A percentile compares a stretch with the other conserved stretches of the same genome.
Conservation (phyloP, 1,140 invertebrate genomes). For the Phortica variegata region DNA sequence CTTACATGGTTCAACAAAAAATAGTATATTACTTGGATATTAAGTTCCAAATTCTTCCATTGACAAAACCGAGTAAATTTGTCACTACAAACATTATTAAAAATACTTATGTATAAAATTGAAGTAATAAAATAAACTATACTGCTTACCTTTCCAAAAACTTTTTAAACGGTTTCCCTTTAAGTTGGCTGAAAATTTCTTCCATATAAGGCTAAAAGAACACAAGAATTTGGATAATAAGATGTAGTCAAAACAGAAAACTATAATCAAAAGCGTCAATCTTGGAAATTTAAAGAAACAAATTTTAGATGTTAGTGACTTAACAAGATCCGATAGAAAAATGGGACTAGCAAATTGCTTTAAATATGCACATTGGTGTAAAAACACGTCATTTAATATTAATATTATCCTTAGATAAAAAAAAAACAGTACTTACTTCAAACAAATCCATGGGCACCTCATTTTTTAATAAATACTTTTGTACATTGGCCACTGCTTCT, state of each 20-base stretch:
- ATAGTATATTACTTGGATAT: conserved; percentile 83
- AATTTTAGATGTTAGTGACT: too few species aligned
- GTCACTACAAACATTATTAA: conserved; percentile 77
- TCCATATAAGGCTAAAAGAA: conserved; percentile 93
- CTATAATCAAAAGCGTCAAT: too few species aligned
- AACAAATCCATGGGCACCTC: conserved; percentile 96
- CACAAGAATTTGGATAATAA: too few species aligned
- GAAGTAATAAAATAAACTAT: neutral
- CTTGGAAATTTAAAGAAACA: too few species aligned
- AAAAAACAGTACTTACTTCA: conserved; percentile 78
- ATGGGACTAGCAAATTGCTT: too few species aligned
- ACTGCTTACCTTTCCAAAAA: conserved; percentile 93
- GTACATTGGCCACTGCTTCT: conserved; percentile 94
- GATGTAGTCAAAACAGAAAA: too few species aligned
- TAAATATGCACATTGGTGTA: too few species aligned
- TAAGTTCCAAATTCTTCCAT: conserved; percentile 99
- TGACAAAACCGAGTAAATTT: conserved; percentile 99
- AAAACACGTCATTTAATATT: too few species aligned
- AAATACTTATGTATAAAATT: conserved; percentile 11
- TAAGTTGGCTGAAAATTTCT: conserved; percentile 96
- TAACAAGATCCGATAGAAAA: too few species aligned
- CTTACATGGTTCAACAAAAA: neutral
- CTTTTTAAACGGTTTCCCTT: conserved; percentile 94
- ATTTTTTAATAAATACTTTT: conserved; percentile 96
- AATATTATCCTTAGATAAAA: too few species aligned